A percentile compares a stretch with the other conserved stretches of the same genome.
Evolutionary conservation across 2,797 vertebrate genomes (phyloP).

Genomic region (Catharus ustulatus): DNA sequence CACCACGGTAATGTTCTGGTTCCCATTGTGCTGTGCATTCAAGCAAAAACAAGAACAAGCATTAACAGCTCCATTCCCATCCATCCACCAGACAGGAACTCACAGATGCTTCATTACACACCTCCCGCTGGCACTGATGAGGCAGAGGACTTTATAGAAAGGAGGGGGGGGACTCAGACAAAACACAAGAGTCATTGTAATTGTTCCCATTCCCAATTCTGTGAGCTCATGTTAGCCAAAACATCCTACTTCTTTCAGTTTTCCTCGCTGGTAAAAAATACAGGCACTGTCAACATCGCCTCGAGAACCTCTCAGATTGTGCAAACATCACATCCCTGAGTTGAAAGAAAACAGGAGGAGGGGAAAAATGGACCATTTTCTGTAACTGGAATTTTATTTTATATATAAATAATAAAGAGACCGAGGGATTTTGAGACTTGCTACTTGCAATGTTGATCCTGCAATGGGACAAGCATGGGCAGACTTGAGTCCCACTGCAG

Average conservation of each 20-base stretch:
- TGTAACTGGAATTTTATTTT: conserved; percentile 72
- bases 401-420: conserved; percentile 74
- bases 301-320: neutral
- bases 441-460: conserved; percentile 34
- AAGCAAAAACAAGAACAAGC: conserved; percentile 60
- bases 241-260: conserved; percentile 4
- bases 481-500: neutral
- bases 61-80: conserved; percentile 54
- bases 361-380: neutral
- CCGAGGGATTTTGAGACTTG: conserved; percentile 52
- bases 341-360: neutral
- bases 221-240: conserved; percentile 33
- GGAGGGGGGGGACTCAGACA: conserved; percentile 7
- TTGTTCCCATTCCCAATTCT: conserved; percentile 19
- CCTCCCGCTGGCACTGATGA: conserved; percentile 57
- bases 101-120: conserved; percentile 63
- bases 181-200: conserved; percentile 57
- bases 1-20: neutral
- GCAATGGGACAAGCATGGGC: neutral
- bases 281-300: neutral
- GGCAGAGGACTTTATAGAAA: conserved; percentile 44
- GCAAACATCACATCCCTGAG: neutral
- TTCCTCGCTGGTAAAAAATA: neutral
- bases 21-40: conserved; percentile 45
- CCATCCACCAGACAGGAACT: conserved; percentile 41